These are phyloP conservation scores for Drosophila testacea DNA, from an alignment of 2,888 invertebrate genomes.

Conservation along the genomic window DNA sequence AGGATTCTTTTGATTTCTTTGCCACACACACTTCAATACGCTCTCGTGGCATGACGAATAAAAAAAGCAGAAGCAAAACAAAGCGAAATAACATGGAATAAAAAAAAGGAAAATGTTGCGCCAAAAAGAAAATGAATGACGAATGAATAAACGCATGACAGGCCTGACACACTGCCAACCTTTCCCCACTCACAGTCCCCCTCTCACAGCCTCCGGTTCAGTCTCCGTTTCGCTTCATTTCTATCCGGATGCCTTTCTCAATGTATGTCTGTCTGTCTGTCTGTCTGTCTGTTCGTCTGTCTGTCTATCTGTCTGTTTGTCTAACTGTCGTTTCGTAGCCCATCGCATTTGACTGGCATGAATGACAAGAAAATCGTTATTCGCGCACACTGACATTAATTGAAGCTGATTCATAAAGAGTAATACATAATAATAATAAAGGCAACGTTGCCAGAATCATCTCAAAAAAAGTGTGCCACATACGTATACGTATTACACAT, in stretches of 20 bases:
- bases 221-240: slow-evolving; percentile 28
- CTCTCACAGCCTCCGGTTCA: slow-evolving; percentile 18
- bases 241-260: slow-evolving; percentile 37
- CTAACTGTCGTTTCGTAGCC: slow-evolving; percentile 48
- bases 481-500: background rate
- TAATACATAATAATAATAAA: slow-evolving; percentile 75
- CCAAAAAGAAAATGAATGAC: slow-evolving; percentile 69
- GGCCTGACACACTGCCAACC: slow-evolving; percentile 57
- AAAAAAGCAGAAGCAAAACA: slow-evolving; percentile 27
- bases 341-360: slow-evolving; percentile 71
- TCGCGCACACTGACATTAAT: slow-evolving; percentile 73
- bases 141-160: slow-evolving; percentile 77
- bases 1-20: slow-evolving; percentile 74
- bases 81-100: slow-evolving; percentile 15
- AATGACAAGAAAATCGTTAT: slow-evolving; percentile 78
- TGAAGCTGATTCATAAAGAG: slow-evolving; percentile 75
- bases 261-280: slow-evolving; percentile 12
- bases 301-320: slow-evolving; percentile 29
- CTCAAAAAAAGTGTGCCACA: slow-evolving; percentile 45
- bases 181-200: background rate
- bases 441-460: slow-evolving; percentile 36
- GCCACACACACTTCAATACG: slow-evolving; percentile 70
- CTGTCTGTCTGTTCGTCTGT: slow-evolving; percentile 1
- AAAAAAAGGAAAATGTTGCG: slow-evolving; percentile 40
- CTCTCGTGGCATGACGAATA: slow-evolving; percentile 43